A percentile compares a stretch with the other conserved stretches of the same genome.
phyloP scores from a whole-genome alignment of 2,797 vertebrate genomes.

The Neopelma chrysocephalum region DNA sequence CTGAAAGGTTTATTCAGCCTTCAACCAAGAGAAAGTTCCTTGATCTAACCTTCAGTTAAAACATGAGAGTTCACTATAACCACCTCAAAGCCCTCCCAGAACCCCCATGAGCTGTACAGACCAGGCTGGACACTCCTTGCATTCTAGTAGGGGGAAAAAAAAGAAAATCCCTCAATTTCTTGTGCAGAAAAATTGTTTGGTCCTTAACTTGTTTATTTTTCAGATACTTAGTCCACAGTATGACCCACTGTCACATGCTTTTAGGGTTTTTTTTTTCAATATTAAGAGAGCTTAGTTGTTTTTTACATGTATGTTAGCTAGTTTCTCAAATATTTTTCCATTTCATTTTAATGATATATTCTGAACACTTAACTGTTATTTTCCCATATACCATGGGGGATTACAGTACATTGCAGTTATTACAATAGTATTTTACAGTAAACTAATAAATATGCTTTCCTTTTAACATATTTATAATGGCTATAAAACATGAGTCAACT shows the following conservation, averaged over 20 bases:
- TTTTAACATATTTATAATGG: background rate
- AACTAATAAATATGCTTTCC: background rate
- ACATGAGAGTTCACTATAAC: background rate
- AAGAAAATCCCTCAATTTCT: background rate
- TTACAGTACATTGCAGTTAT: background rate
- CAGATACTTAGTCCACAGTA: background rate
- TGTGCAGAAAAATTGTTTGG: background rate
- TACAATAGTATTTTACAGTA: background rate
- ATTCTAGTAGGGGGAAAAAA: background rate
- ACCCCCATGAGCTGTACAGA: background rate
- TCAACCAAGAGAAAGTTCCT: background rate
- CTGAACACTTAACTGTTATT: background rate
- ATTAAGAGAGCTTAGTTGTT: background rate
- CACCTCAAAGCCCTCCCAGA: constrained; percentile 24
- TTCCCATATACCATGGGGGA: background rate
- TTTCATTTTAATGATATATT: background rate
- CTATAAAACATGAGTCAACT: background rate
- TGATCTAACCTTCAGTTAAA: constrained; percentile 20
- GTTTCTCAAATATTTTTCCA: background rate
- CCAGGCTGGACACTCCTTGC: background rate
- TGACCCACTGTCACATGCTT: background rate
- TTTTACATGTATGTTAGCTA: background rate
- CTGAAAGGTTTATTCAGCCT: constrained; percentile 33
- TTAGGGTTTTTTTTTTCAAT: background rate
- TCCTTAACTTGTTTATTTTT: constrained; percentile 16